Percentiles rank a stretch among this genome's conserved stretches.
Evolutionary conservation across 2,113 vertebrate genomes (phyloP).

Genomic region (Procavia capensis): DNA sequence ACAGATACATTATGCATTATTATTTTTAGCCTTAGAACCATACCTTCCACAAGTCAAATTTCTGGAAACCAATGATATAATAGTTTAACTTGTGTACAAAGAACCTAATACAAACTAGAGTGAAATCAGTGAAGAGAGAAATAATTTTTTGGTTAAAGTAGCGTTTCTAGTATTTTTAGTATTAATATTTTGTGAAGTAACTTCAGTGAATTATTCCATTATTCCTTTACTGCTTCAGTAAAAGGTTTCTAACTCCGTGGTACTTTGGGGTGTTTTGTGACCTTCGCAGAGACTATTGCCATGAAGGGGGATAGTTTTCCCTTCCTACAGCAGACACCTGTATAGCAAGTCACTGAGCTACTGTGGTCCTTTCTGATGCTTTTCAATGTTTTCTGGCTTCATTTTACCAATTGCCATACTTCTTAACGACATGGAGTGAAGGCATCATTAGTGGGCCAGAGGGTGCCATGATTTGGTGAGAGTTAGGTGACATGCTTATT

Average conservation of each 20-base stretch:
- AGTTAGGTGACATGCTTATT: neutral
- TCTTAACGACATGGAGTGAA: too few relatives aligned
- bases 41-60: neutral
- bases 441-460: accelerated
- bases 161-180: neutral
- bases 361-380: neutral
- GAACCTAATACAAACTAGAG: neutral
- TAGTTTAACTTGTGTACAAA: neutral
- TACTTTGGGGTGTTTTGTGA: neutral
- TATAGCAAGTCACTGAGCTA: neutral
- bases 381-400: neutral
- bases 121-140: neutral
- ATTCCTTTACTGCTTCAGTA: neutral
- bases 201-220: neutral
- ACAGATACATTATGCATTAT: neutral
- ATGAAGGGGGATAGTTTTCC: neutral
- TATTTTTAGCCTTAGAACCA: neutral
- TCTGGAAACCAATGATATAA: neutral
- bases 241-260: neutral
- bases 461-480: neutral
- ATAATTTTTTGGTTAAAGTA: neutral
- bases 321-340: neutral
- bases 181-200: neutral
- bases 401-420: neutral
- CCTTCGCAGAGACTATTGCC: neutral